These are phyloP conservation scores for Tetrapedia diversipes DNA, from an alignment of 2,888 invertebrate species.

Conservation along the genomic window DNA sequence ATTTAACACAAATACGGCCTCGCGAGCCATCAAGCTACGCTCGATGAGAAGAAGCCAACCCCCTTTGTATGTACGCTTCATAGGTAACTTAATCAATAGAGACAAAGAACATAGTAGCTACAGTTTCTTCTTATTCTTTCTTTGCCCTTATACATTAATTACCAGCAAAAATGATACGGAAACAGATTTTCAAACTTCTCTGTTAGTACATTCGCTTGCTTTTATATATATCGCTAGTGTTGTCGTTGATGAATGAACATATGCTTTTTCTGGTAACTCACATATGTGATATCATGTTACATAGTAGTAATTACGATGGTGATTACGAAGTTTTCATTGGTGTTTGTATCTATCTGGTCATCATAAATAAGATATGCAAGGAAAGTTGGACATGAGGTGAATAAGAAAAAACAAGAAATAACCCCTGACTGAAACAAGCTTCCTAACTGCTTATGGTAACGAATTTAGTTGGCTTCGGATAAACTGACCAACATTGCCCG, in stretches of 20 bases:
- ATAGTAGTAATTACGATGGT: too few species aligned
- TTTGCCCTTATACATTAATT: neutral
- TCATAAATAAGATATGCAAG: too few species aligned
- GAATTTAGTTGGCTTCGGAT: conserved; percentile 70
- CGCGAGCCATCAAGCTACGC: conserved; percentile 60
- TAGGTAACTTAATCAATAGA: conserved; percentile 69
- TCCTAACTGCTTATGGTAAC: conserved; percentile 62
- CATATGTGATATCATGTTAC: too few species aligned
- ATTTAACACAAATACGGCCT: conserved; percentile 75
- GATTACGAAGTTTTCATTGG: too few species aligned
- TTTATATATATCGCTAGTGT: too few species aligned
- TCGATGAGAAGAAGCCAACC: conserved; percentile 67
- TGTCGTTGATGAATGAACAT: too few species aligned
- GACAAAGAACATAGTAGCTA: conserved; percentile 63
- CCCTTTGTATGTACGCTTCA: conserved; percentile 45
- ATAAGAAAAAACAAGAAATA: conserved; percentile 19
- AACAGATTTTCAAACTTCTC: neutral
- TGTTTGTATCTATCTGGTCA: too few species aligned
- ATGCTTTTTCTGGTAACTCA: too few species aligned
- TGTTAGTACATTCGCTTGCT: too few species aligned
- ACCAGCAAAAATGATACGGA: neutral
- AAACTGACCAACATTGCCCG: conserved; percentile 58
- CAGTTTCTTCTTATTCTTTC: conserved; percentile 1
- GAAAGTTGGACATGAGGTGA: too few species aligned
- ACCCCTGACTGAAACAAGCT: conserved; percentile 44